These are phyloP conservation scores for Chorisops tibialis DNA, from an alignment of 2,888 invertebrate species.

Conservation along the genomic window DNA sequence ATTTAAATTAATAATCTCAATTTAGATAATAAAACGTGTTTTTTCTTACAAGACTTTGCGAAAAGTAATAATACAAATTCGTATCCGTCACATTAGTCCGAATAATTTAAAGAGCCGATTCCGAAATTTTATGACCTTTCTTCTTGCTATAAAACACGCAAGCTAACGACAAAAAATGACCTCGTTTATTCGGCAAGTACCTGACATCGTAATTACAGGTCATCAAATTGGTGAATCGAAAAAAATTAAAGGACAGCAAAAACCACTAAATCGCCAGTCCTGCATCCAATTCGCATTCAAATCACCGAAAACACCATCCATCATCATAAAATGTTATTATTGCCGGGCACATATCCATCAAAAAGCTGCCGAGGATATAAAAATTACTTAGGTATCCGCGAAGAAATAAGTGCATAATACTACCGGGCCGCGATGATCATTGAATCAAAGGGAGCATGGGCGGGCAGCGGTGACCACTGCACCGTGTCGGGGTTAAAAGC, in stretches of 20 bases:
- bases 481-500: too few relatives aligned
- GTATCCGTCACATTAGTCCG: too few relatives aligned
- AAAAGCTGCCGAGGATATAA: slow-evolving; percentile 3
- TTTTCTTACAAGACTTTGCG: too few relatives aligned
- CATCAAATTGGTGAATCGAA: slow-evolving; percentile 17
- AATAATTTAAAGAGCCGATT: too few relatives aligned
- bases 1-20: too few relatives aligned
- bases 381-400: not conserved
- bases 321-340: slow-evolving; percentile 24
- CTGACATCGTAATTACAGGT: slow-evolving; percentile 22
- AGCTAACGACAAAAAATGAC: not conserved
- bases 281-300: slow-evolving; percentile 4
- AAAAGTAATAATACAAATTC: too few relatives aligned
- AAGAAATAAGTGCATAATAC: not conserved
- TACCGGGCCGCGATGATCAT: too few relatives aligned
- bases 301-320: slow-evolving; percentile 13
- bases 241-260: slow-evolving; percentile 5
- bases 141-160: too few relatives aligned
- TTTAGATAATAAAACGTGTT: too few relatives aligned
- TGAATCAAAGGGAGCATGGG: too few relatives aligned
- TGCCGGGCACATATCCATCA: slow-evolving; percentile 1
- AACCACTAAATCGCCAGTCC: not conserved
- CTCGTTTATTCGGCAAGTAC: slow-evolving; percentile 22
- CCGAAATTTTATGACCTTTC: too few relatives aligned
- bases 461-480: too few relatives aligned